Base-by-base conservation (phyloP, 2,113 vertebrate genomes). In the Hepsetus odoe region DNA sequence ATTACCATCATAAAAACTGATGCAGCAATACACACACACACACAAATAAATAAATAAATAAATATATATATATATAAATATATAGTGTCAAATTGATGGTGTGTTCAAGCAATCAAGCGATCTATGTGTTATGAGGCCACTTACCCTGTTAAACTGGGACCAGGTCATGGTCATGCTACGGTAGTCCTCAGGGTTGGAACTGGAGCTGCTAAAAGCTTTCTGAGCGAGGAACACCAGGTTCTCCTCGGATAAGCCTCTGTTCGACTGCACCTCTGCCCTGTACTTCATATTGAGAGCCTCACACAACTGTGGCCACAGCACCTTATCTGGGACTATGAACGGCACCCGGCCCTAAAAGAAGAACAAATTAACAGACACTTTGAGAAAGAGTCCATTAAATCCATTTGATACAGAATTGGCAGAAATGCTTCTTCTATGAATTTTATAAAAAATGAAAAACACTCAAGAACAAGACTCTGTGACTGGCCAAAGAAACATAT, bases 201-300 rank as follows among this genome's bases (percentile, higher is more conserved):
- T 95, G 87, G 90, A 93, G 92, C 91, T 96, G 89, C 95, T 96
- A 90, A 98, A 98, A 35, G 98, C 94, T 44, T 99, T 99, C 88
- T 98, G 97, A 0, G 93, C 97, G 82, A 98, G 89, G 89, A 98
- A 98, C 81, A 98, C 94, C 77, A 98, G 87, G 89, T 98, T 98
- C 86, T 98, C 96, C 86, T 98, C 96, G 4, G 95, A 96, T 83
- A 98, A 90, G 77, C 97, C 96, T 0, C 95, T 93, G 88, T 90
- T 98, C 83, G 96, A 98, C 90, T 98, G 97, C 76, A 98, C 96
- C 82, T 98, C 97, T 0, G 96, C 95, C 88, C 96, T 98, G 93
- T 97, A 98, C 87, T 98, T 98, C 95, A 98, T 96, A 91, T 98
- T 98, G 87, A 97, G 96, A 0, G 97, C 96, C 7, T 98, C 97